Evolutionary conservation across 1,140 invertebrate species (phyloP), one percentile per base, ranked within the genome.

Genomic region (Drosophila ambigua): DNA sequence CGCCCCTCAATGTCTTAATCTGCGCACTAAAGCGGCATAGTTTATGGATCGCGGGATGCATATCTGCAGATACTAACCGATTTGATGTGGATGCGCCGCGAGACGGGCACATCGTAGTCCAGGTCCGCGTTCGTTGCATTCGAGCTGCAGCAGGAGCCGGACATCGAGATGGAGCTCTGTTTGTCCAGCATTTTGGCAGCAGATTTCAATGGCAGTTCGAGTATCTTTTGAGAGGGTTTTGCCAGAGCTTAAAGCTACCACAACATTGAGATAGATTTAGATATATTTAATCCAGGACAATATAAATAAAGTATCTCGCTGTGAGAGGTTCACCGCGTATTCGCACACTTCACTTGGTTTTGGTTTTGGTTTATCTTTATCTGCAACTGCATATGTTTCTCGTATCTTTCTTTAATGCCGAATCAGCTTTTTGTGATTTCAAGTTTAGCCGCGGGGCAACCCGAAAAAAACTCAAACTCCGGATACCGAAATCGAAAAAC

Each of bases 271-370:
- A 84, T 82, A 24, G 41, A 73, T 64, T 73, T 75, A 79, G 76
- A 84, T 87, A 91, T 91, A 91, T 90, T 91, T 91, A 91, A 91
- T 91, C 89, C 89, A 90, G 89, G 89, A 89, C 89, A 91, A 91
- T 89, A 91, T 91, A 91, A 77, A 79, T 90, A 77, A 83, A 90
- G 76, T 82, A 79, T 77, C 83, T 90, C 89, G 73, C 75, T 65
- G 69, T 62, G 45, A 35, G 31, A 4, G 60, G 59, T 52, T 54
- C 51, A 43, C 46, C 26, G 26, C 51, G 15, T 63, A 45, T 45
- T 16, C 45, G 5, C 48, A 23, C 61, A 75, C 72, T 72, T 66
- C 66, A 81, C 66, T 68, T 11, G 31, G 31, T 8, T 2, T 68
- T 11, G 31, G 31, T 8, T 2, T 63, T 39, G 71, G 43, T 69